phyloP scores from a whole-genome alignment of 1,140 invertebrate genomes.

The Leptinotarsa texana region DNA sequence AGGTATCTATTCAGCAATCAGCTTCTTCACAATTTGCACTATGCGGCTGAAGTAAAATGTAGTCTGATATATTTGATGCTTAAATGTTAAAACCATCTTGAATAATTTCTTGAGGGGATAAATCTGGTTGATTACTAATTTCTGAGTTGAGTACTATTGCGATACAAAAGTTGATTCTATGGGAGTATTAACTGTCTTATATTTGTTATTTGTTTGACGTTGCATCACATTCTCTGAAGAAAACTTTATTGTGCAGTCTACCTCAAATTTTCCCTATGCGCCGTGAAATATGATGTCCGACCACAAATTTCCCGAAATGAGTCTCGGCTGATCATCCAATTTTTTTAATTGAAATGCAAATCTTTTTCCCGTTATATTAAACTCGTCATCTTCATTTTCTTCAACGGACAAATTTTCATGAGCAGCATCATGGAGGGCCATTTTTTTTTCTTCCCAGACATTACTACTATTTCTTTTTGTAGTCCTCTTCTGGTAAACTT shows the following conservation, averaged over 20 bases:
- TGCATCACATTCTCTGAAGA: background rate
- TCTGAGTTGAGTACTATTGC: no score
- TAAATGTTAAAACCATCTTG: no score
- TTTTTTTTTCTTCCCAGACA: no score
- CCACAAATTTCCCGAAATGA: slow-evolving; percentile 41
- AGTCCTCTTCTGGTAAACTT: background rate
- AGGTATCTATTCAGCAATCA: no score
- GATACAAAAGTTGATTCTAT: no score
- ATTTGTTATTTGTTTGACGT: no score
- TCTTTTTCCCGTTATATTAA: slow-evolving; percentile 42
- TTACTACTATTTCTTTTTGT: background rate
- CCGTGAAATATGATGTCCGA: slow-evolving; percentile 7
- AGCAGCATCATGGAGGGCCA: background rate
- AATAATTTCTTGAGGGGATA: no score
- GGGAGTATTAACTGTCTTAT: no score
- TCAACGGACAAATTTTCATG: background rate
- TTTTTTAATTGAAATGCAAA: slow-evolving; percentile 57
- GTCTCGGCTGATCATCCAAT: slow-evolving; percentile 55
- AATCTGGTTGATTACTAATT: no score
- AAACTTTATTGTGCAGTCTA: slow-evolving; percentile 15
- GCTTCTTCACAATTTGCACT: no score
- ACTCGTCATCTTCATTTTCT: slow-evolving; percentile 4
- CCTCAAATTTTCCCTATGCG: background rate
- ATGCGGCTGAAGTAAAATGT: no score
- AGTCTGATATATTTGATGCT: no score